Base-by-base conservation (phyloP, 1,140 invertebrate genomes). In the Platyscapa corneri region DNA sequence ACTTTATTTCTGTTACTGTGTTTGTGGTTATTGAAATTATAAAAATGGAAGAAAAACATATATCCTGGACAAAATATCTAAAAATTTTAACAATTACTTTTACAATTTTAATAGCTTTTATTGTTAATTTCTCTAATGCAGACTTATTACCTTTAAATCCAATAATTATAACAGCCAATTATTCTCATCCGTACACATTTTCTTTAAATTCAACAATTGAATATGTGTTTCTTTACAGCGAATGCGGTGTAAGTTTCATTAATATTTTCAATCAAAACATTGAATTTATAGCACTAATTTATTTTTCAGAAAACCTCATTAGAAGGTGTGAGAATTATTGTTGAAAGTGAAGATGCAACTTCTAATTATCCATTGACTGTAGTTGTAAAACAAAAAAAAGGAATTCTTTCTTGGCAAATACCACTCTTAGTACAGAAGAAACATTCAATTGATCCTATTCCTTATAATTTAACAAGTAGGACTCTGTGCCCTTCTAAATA, bases 361-460 rank as follows among this genome's bases (percentile, higher is more conserved):
- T 85, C 87, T 34, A 90, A 89, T 49, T 93, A 90, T 87, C 95
- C 95, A 53, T 87, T 95, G 27, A 91, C 95, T 82, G 91, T 95
- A 86, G 94, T 95, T 37, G 93, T 94, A 2, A 88, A 94, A 80
- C 94, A 95, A 90, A 94, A 94, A 83, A 91, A 93, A 82, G 92
- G 92, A 60, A 93, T 95, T 56, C 84, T 95, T 16, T 95, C 94
- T 1, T 95, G 94, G 95, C 92, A 93, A 88, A 89, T 95, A 70
- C 95, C 94, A n/a, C 87, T 95, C 16, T 88, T 89, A n/a, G 88
- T 94, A 37, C 91, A 93, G 84, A 91, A 92, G 56, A 88, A 89
- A 85, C 86, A 88, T 80, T 60, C 86, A 76, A 88, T 90, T 3
- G 37, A 83, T 81, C 60, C 77, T 37, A 49, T 83, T 64, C 53